Base-by-base conservation (phyloP, 2,113 vertebrate genomes). In the Aspidoscelis tigris region DNA sequence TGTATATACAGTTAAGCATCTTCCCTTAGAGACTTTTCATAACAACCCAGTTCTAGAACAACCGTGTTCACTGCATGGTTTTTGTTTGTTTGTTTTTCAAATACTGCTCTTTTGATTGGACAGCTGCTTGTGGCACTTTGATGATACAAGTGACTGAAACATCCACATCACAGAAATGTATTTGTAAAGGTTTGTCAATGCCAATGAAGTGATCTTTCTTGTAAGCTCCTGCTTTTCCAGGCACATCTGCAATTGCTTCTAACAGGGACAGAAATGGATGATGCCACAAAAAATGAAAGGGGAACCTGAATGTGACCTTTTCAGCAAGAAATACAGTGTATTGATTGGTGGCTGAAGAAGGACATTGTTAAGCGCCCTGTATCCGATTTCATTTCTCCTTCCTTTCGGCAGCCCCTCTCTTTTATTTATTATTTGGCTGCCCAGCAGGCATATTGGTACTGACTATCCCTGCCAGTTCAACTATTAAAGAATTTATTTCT, bases 401-500 rank as follows among this genome's bases (percentile, higher is more conserved):
- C 81, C 26, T 66, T 84, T 44, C 41, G 69, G 7, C 80, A 84
- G 93, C 85, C 61, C 41, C 93, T 78, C 87, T 92, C 93, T 85
- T 91, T 87, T 91, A 85, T 93, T 93, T 93, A 93, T 94, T 92
- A 92, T 92, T 85, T 90, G 82, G 91, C 91, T 88, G 91, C 95
- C 94, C 43, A 7, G 66, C 93, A 94, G 94, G 91, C 91, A 94
- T 93, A 89, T 95, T 86, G 88, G 89, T 93, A 89, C 88, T 84
- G 88, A 93, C 92, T 95, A 92, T 95, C 94, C 92, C 92, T 90
- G 90, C 93, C 93, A 96, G 95, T 95, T 95, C 95, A 96, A 96
- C 96, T 95, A 97, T 97, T 97, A 96, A 97, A 96, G 96, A 96
- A 96, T 97, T 96, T 97, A 94, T 97, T 93, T 97, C 96, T 96